A percentile compares a stretch with the other conserved stretches of the same genome.
Conservation (phyloP, 2,888 invertebrate species). For the Watsonalla binaria region DNA sequence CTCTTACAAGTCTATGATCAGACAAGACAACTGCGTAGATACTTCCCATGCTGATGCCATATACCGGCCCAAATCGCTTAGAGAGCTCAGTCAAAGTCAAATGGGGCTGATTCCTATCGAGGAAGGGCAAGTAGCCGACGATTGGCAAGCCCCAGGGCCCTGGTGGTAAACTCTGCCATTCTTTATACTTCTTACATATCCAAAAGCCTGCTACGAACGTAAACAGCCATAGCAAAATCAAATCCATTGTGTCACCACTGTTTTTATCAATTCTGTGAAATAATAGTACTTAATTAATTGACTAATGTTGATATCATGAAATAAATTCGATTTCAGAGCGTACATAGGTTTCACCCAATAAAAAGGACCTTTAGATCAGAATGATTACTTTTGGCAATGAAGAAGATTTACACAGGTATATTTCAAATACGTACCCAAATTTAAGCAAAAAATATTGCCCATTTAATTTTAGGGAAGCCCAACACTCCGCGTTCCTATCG, state of each 20-base stretch:
- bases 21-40: conserved; percentile 87
- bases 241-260: conserved; percentile 39
- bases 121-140: conserved; percentile 87
- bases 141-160: conserved; percentile 89
- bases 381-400: no score
- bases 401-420: no score
- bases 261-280: neutral
- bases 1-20: conserved; percentile 84
- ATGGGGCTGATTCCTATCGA: conserved; percentile 85
- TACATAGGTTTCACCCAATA: no score
- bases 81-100: conserved; percentile 82
- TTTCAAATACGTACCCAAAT: no score
- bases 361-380: no score
- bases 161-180: conserved; percentile 80
- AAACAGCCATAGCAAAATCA: conserved; percentile 42
- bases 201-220: conserved; percentile 49
- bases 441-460: no score
- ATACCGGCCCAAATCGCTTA: conserved; percentile 85
- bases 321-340: no score
- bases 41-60: conserved; percentile 85
- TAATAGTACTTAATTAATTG: no score
- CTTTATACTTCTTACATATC: conserved; percentile 54
- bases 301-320: no score
- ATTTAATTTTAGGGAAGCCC: no score
- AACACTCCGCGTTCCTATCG: no score